Evolutionary conservation across 1,140 invertebrate genomes (phyloP), one percentile per base, ranked within the genome.

Genomic region (Drosophila tsacasi): DNA sequence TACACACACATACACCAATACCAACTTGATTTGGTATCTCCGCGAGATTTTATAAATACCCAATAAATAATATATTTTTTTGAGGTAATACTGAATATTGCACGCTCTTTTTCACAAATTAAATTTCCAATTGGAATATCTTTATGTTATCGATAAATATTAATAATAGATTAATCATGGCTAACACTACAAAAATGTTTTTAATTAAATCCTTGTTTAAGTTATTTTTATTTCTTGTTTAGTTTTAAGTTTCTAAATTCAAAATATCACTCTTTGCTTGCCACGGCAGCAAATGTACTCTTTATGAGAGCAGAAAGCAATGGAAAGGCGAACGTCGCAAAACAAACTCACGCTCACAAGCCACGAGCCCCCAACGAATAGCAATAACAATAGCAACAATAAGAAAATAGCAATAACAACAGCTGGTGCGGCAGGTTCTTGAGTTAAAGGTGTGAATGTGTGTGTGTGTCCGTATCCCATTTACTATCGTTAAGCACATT

Each of bases 401-500:
- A 25, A 3, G 58, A 46, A 32, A n/a, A 15, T 12, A 67, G 17
- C 64, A 68, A 69, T 13, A 74, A 63, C 69, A 64, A 73, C 72
- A 75, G 72, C 58, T 62, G 72, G 17, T 61, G 35, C 62, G 25
- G 17, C 35, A 42, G 44, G 67, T 74, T 74, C 57, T 72, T 39
- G 13, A 37, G 32, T 10, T 55, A 37, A 50, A 25, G 35, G 35
- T 60, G 44, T 32, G 17, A 37, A 5, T 49, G 44, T 42, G 35
- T 17, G 19, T 42, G 37, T 37, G 15, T 42, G 37, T 50, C 2
- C 27, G 40, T 40, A 35, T 58, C 27, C 19, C n/a, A 25, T 60
- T 52, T 52, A 39, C 66, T 72, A 54, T 54, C 46, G 71, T 74
- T 62, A 44, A 73, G 68, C 58, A 75, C 27, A 71, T 73, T 74